Evolutionary conservation across 2,113 vertebrate genomes (phyloP).

Genomic region (Thalassarche chlororhynchos): DNA sequence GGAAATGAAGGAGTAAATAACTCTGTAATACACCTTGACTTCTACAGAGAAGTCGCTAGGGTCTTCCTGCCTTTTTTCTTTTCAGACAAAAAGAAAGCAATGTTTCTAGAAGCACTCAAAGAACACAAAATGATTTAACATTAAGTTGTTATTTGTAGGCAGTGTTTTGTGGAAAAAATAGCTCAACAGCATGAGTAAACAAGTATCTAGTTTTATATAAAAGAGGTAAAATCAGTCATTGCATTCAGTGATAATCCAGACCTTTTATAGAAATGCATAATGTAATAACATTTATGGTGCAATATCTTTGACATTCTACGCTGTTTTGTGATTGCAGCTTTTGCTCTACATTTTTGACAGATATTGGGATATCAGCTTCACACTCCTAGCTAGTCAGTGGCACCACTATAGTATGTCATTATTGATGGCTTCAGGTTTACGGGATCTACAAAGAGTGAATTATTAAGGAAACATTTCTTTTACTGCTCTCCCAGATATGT

Average conservation of each 20-base stretch:
- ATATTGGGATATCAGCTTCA: not conserved
- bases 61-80: not conserved
- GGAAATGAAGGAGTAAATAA: not conserved
- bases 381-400: not conserved
- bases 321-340: not conserved
- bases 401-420: not conserved
- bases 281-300: not conserved
- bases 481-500: not conserved
- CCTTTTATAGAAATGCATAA: not conserved
- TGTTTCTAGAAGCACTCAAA: not conserved
- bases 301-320: not conserved
- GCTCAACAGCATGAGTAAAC: not conserved
- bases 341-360: not conserved
- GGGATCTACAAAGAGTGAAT: not conserved
- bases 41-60: not conserved
- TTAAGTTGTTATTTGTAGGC: not conserved
- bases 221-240: not conserved
- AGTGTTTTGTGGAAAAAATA: not conserved
- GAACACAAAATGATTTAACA: not conserved
- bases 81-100: not conserved
- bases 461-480: not conserved
- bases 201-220: not conserved
- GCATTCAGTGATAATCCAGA: not conserved
- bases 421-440: not conserved
- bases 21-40: not conserved